Evolutionary conservation across 2,113 vertebrate species (phyloP).

Genomic region (Menidia beryllina): DNA sequence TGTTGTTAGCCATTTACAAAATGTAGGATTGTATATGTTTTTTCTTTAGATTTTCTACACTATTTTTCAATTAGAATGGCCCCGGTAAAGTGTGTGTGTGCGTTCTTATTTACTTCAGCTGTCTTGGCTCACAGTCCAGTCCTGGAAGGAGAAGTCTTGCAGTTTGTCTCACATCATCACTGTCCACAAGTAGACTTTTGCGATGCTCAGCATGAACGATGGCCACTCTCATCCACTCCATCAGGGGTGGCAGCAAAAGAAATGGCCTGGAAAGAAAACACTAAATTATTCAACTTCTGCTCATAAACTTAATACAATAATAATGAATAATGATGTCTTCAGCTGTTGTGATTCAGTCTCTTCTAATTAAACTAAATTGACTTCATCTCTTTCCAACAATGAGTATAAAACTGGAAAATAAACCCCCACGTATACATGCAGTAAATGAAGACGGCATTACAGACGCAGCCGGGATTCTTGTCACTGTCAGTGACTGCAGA

Average conservation of each 20-base stretch:
- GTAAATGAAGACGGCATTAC: neutral
- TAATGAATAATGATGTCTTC: neutral
- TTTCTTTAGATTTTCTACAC: fast-evolving
- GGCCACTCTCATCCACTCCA: conserved; percentile 99
- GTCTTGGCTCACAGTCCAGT: conserved; percentile 95
- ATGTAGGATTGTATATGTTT: no score
- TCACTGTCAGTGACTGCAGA: no score
- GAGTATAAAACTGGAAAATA: neutral
- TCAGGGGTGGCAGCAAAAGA: conserved; percentile 93
- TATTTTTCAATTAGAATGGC: neutral
- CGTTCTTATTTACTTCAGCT: conserved; percentile 88
- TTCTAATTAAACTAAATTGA: neutral
- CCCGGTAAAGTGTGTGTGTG: neutral
- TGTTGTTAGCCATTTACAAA: no score
- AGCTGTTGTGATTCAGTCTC: neutral
- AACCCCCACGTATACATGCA: neutral
- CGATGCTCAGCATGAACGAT: conserved; percentile 97
- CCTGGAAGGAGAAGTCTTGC: conserved; percentile 93
- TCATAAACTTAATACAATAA: neutral
- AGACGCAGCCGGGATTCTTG: neutral
- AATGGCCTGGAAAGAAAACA: conserved; percentile 85
- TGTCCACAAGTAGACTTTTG: conserved; percentile 93
- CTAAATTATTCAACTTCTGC: neutral
- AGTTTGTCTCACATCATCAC: conserved; percentile 93
- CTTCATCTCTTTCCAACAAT: no score